phyloP scores from a whole-genome alignment of 2,888 invertebrate species.

The Scrobipalpa atriplicella region DNA sequence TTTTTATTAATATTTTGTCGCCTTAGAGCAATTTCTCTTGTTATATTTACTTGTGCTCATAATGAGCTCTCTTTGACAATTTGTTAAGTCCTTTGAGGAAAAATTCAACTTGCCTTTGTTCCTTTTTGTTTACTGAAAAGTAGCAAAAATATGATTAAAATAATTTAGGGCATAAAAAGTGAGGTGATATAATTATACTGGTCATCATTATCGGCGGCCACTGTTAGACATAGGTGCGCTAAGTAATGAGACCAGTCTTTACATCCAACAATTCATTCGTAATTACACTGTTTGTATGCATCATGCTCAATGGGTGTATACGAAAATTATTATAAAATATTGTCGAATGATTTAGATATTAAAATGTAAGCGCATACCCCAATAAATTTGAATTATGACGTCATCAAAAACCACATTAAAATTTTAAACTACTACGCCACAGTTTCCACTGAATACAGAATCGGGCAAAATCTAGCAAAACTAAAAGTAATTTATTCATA shows the following conservation, averaged over 20 bases:
- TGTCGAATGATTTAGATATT: background rate
- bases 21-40: constrained; percentile 52
- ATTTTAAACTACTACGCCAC: constrained; percentile 12
- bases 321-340: too few relatives aligned
- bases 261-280: too few relatives aligned
- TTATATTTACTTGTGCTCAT: constrained; percentile 56
- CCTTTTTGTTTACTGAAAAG: too few relatives aligned
- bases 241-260: too few relatives aligned
- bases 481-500: constrained; percentile 59
- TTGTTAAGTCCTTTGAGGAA: constrained; percentile 38
- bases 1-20: constrained; percentile 52
- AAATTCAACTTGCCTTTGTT: background rate
- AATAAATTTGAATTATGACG: constrained; percentile 20
- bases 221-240: too few relatives aligned
- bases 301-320: too few relatives aligned
- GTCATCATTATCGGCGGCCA: too few relatives aligned
- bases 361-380: background rate
- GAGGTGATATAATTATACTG: too few relatives aligned
- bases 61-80: constrained; percentile 56
- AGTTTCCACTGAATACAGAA: constrained; percentile 32
- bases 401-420: constrained; percentile 14
- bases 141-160: too few relatives aligned
- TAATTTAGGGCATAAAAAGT: too few relatives aligned
- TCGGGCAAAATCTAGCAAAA: constrained; percentile 34
- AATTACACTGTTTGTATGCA: too few relatives aligned